Evolutionary conservation across 2,797 vertebrate genomes (phyloP), one percentile per base, ranked within the genome.

Genomic region (Microtus californicus): DNA sequence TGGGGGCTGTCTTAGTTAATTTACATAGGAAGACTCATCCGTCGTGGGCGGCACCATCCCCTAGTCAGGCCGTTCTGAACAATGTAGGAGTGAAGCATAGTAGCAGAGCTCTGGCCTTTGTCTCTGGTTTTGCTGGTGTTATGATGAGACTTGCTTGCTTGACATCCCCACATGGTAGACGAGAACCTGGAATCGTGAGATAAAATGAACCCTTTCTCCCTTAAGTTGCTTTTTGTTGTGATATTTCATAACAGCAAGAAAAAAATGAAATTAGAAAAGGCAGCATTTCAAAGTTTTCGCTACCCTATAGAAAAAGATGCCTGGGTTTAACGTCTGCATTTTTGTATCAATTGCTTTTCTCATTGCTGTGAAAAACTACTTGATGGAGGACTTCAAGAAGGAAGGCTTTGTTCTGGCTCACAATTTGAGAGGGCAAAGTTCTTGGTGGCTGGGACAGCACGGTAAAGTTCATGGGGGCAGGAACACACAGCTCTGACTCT

Each of bases 241-340:
- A 1, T n/a, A 85, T 34, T n/a, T 86, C 45, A n/a, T 25, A 13
- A 69, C 63, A 85, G 63, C 43, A n/a, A 51, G 21, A 48, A 51
- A 48, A 81, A 51, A 31, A 19, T n/a, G 6, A 67, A 67, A 48
- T 48, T 34, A 48, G 11, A 48, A 85, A n/a, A 69, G 34, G 17
- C 6, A 67, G 31, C 43, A 45, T 69, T 13, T 17, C 37, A 93
- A 90, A 10, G 11, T 48, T 69, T 56, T 71, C 14, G 56, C 13
- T 63, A 31, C 54, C n/a, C 1, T 19, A 59, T 56, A 43, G 48
- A 82, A 96, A 86, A 81, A 27, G 6, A 80, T 45, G n/a, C n/a
- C 69, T 92, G 51, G 74, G 6, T 90, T 94, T 86, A 69, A 83
- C 59, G 81, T 94, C 71, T 43, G 34, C 88, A 40, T 34, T 43